Base-by-base conservation (phyloP, 2,113 vertebrate species). In the Procapra przewalskii region DNA sequence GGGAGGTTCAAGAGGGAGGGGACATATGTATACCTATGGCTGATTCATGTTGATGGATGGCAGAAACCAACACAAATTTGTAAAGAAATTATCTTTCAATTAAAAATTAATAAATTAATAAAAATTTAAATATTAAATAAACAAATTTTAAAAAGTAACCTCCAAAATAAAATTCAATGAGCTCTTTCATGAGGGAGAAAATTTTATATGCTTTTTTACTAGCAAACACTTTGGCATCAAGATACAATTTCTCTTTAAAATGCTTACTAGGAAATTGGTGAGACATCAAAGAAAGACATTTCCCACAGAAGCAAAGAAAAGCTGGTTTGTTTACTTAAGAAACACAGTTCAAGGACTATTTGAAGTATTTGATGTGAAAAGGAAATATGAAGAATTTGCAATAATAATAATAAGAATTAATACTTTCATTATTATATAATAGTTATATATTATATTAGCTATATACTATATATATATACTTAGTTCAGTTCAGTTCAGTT, bases 221-320 rank as follows among this genome's bases (percentile, higher is more conserved):
- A 88, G 82, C 33, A 91, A 88, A 77, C 57, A 21, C 17, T 92
- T 90, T 36, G 81, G 85, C 55, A 90, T 17, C 77, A 62, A 75
- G 55, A 40, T 23, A 82, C 4, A n/a, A 31, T 36, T 86, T 94
- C 57, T 83, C 12, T 75, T 89, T 64, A 64, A 82, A 88, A 91
- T 86, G 33, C n/a, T 48, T 85, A 33, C 10, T 31, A 95, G n/a
- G 67, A 40, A 86, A 84, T 55, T 92, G 23, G 6, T 80, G 87
- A 91, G 50, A 89, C 16, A 77, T 90, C 45, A 60, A 88, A 94
- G 40, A 79, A 95, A 95, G 45, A 27, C 25, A 83, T 93, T 97
- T 94, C 94, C 62, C 64, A 25, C 11, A 92, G 91, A 81, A 67
- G 67, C n/a, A 77, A 92, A 80, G 48, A 52, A 95, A 92, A 17